Base-by-base conservation (phyloP, 2,888 invertebrate genomes). In the Tinea semifulvella region DNA sequence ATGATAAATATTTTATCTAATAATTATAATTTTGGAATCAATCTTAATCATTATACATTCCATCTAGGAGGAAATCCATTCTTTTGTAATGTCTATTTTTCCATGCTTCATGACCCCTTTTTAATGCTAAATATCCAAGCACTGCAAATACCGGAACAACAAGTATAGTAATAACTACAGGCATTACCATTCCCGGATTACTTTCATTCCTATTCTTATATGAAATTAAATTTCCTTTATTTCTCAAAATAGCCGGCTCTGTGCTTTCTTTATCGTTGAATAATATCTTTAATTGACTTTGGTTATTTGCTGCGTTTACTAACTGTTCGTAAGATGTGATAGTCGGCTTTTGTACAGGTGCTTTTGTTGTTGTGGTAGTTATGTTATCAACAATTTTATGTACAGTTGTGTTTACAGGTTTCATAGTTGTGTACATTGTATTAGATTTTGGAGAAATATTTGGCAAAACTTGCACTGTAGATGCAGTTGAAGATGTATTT, bases 11-110 rank as follows among this genome's bases (percentile, higher is more conserved):
- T 13, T 22, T 31, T 31, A 14, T 31, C 14, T 7, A 22, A 22
- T 22, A 22, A 22, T 22, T 22, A 22, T 22, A n/a, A n/a, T n/a
- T n/a, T n/a, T n/a, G n/a, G n/a, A n/a, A n/a, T 22, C 25, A 22
- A 5, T 36, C 19, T 61, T 69, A 91, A 61, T 91, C 91, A 73
- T 92, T 92, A 61, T 94, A 94, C 90, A 94, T 92, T 56, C 93
- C 94, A 68, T 94, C 93, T 46, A 94, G 88, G 10, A 94, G 82
- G 61, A 91, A 93, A 68, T 94, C 93, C 92, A 94, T 93, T 62
- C 92, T 83, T 50, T 90, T 86, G 58, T 94, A 94, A 67, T 94
- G 92, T 53, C 93, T 84, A 52, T 92, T 90, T 55, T 89, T 88
- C 92, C 93, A 93, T 62, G 91, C 91, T 61, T 93, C 92, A 53